phyloP scores from a whole-genome alignment of 2,797 vertebrate species.

The Gymnoscopelus braueri region DNA sequence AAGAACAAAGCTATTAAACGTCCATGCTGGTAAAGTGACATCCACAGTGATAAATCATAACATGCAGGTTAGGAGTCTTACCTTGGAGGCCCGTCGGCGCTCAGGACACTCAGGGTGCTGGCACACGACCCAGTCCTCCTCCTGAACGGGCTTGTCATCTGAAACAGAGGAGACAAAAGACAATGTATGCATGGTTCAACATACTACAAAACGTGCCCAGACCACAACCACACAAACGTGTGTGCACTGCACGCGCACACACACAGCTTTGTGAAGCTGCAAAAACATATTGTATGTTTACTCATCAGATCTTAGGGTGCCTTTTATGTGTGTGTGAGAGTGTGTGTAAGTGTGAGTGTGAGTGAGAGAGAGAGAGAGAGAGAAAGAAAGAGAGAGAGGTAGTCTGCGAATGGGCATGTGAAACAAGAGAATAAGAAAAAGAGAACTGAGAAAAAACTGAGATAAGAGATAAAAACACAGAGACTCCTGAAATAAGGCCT shows the following conservation, averaged over 20 bases:
- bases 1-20: too few relatives aligned
- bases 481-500: slow-evolving; percentile 24
- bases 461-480: too few relatives aligned
- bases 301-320: slow-evolving; percentile 23
- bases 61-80: slow-evolving; percentile 64
- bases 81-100: slow-evolving; percentile 86
- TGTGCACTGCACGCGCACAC: slow-evolving; percentile 26
- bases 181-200: not conserved
- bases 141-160: slow-evolving; percentile 85
- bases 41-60: too few relatives aligned
- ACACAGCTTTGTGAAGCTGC: slow-evolving; percentile 49
- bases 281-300: slow-evolving; percentile 52
- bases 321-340: slow-evolving; percentile 50
- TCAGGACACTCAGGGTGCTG: slow-evolving; percentile 87
- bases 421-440: slow-evolving; percentile 11
- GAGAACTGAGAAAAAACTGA: slow-evolving; percentile 11
- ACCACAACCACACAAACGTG: not conserved
- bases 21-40: too few relatives aligned
- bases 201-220: not conserved
- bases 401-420: slow-evolving; percentile 1
- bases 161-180: slow-evolving; percentile 59
- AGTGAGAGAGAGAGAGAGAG: not conserved
- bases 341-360: not conserved
- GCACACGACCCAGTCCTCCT: slow-evolving; percentile 86
- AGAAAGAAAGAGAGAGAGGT: slow-evolving; percentile 1